These are phyloP conservation scores for Sardina pilchardus DNA, from an alignment of 2,113 vertebrate genomes.

Conservation along the genomic window DNA sequence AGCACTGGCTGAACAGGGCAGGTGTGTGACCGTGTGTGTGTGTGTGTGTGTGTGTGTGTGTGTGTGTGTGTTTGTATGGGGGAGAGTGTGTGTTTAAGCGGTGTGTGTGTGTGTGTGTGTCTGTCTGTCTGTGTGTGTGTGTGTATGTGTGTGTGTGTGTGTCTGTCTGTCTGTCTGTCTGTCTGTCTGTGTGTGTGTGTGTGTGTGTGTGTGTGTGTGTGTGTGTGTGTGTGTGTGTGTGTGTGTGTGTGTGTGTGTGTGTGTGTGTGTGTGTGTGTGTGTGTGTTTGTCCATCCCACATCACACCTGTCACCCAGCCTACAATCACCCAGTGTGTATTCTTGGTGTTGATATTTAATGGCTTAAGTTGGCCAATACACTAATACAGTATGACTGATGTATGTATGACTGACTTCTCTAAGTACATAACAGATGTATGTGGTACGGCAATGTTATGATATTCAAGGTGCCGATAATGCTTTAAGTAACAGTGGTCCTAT, in stretches of 20 bases:
- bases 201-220: neutral
- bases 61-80: neutral
- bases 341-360: neutral
- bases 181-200: neutral
- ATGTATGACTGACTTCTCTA: neutral
- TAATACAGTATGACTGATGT: no score
- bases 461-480: no score
- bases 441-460: no score
- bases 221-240: neutral
- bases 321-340: neutral
- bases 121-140: neutral
- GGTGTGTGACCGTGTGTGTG: slow-evolving; percentile 64
- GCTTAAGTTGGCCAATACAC: neutral
- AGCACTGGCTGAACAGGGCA: slow-evolving; percentile 81
- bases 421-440: neutral
- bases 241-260: neutral
- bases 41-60: neutral
- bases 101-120: neutral
- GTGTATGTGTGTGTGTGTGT: neutral
- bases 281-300: neutral
- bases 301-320: neutral
- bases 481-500: no score
- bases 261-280: neutral
- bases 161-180: neutral
- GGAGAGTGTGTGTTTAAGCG: neutral